Percentiles rank a stretch among this genome's conserved stretches.
These are phyloP conservation scores for Pedetes capensis DNA, from an alignment of 2,113 vertebrate species.

Conservation along the genomic window DNA sequence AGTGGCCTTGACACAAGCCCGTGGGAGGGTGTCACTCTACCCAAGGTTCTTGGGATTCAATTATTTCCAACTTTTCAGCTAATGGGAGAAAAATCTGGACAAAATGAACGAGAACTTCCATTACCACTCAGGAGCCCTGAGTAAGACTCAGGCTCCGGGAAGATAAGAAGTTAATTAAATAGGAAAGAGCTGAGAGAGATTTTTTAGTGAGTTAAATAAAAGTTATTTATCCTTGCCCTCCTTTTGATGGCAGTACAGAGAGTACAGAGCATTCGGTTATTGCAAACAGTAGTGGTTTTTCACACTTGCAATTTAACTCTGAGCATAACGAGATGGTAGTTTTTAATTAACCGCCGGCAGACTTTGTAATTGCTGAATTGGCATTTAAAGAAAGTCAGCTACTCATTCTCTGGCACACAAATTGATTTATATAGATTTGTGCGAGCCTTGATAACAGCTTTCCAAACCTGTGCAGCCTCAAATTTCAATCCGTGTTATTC, in stretches of 20 bases:
- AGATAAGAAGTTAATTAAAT: slow-evolving; percentile 72
- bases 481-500: background rate
- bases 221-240: slow-evolving; percentile 70
- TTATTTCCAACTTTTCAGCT: slow-evolving; percentile 27
- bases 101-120: slow-evolving; percentile 40
- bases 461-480: background rate
- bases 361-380: slow-evolving; percentile 70
- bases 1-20: background rate
- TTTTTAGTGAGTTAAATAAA: slow-evolving; percentile 62
- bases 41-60: background rate
- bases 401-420: slow-evolving; percentile 43
- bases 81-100: slow-evolving; percentile 19
- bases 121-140: slow-evolving; percentile 19
- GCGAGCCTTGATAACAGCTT: background rate
- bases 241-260: slow-evolving; percentile 56
- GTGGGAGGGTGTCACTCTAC: background rate
- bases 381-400: slow-evolving; percentile 61
- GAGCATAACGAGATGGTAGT: slow-evolving; percentile 57
- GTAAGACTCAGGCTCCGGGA: background rate
- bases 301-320: slow-evolving; percentile 63
- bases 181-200: slow-evolving; percentile 60
- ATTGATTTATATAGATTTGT: slow-evolving; percentile 52
- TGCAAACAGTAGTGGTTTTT: slow-evolving; percentile 59
- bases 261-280: slow-evolving; percentile 44
- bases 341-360: slow-evolving; percentile 71